phyloP scores from a whole-genome alignment of 2,797 vertebrate species.

The Clamator glandarius region DNA sequence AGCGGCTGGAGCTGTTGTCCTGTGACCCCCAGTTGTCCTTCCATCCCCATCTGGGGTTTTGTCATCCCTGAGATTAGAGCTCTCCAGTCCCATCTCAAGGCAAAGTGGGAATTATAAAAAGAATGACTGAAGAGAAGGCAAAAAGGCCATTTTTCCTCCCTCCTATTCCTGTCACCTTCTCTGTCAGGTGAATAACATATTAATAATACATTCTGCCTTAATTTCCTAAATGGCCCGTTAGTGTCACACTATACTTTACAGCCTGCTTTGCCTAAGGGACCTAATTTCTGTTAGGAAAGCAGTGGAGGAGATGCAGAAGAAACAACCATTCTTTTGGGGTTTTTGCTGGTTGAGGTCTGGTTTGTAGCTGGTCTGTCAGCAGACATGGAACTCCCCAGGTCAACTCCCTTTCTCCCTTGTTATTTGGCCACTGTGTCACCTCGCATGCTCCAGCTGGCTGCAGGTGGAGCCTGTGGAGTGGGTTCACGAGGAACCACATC shows the following conservation, averaged over 20 bases:
- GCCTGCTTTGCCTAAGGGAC: neutral
- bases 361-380: neutral
- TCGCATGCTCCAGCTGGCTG: neutral
- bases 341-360: neutral
- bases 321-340: fast-evolving
- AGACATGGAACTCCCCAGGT: neutral
- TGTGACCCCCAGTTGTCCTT: neutral
- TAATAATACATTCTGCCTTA: neutral
- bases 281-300: neutral
- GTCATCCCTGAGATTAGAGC: neutral
- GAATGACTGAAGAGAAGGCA: neutral
- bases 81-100: neutral
- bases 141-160: neutral
- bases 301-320: neutral
- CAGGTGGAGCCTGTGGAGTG: fast-evolving
- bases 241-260: neutral
- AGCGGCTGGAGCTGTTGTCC: neutral
- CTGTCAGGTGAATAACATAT: neutral
- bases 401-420: neutral
- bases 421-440: fast-evolving
- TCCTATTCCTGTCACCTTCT: neutral
- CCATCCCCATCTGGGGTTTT: neutral
- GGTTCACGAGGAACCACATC: neutral
- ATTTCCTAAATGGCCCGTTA: neutral
- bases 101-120: neutral